A percentile compares a stretch with the other conserved stretches of the same genome.
phyloP scores from a whole-genome alignment of 2,797 vertebrate species.

The Sebastes ruberrimus region DNA sequence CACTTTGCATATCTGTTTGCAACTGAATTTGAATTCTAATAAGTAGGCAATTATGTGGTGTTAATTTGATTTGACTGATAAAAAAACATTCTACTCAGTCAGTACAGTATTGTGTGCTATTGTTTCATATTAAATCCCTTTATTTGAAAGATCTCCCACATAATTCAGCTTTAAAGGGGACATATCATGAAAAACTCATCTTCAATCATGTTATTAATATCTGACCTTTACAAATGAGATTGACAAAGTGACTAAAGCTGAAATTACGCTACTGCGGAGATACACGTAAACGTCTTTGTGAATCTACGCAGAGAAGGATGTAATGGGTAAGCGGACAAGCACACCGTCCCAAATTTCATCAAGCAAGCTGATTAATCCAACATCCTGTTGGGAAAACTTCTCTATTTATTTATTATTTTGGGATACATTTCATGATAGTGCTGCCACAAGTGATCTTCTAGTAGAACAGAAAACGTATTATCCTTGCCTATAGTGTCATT shows the following conservation, averaged over 20 bases:
- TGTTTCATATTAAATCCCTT: not conserved
- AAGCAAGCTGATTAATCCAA: not conserved
- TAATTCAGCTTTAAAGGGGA: not conserved
- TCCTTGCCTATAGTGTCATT: not conserved
- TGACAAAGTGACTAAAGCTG: not conserved
- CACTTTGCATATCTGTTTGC: slow-evolving; percentile 19
- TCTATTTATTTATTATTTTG: not conserved
- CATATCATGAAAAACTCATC: too few relatives aligned
- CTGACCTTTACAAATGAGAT: not conserved
- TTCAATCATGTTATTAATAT: not conserved
- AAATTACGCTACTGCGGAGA: not conserved
- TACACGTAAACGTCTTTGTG: not conserved
- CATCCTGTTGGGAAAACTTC: not conserved
- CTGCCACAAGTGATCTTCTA: too few relatives aligned
- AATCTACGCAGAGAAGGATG: not conserved
- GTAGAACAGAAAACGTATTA: too few relatives aligned
- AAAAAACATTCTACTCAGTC: not conserved
- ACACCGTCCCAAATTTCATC: not conserved
- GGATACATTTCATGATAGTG: fast-evolving
- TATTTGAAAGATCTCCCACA: not conserved
- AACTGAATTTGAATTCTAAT: slow-evolving; percentile 23
- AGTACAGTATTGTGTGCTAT: not conserved
- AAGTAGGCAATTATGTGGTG: not conserved
- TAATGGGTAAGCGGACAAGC: not conserved
- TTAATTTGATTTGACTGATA: slow-evolving; percentile 12